phyloP scores from a whole-genome alignment of 2,113 vertebrate species.

The Ovibos moschatus region DNA sequence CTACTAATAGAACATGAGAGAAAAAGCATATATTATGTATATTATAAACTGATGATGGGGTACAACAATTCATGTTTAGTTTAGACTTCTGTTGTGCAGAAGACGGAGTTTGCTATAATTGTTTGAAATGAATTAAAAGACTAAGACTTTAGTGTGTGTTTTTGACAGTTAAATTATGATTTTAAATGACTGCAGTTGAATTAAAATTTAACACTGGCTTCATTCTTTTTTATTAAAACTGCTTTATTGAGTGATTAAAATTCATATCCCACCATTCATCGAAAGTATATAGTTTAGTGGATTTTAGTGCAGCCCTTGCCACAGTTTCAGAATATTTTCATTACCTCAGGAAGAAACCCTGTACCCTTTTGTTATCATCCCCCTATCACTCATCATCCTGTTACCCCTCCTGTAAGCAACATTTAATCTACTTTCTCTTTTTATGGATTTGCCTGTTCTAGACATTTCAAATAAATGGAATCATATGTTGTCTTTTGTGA shows the following conservation, averaged over 20 bases:
- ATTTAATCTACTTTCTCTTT: not conserved
- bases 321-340: not conserved
- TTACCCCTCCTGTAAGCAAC: not conserved
- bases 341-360: not conserved
- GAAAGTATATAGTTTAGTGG: not conserved
- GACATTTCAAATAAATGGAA: not conserved
- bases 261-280: not conserved
- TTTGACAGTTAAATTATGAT: not conserved
- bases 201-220: not conserved
- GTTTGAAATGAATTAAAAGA: not conserved
- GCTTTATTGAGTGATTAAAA: not conserved
- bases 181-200: not conserved
- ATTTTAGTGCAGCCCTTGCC: not conserved
- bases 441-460: not conserved
- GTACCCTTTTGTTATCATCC: not conserved
- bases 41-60: not conserved
- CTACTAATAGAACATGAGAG: slow-evolving; percentile 80
- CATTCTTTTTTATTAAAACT: not conserved
- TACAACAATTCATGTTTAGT: not conserved
- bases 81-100: not conserved
- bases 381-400: no score
- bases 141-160: not conserved
- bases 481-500: not conserved
- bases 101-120: not conserved
- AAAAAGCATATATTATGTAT: not conserved